A percentile compares a stretch with the other conserved stretches of the same genome.
Evolutionary conservation across 2,888 invertebrate genomes (phyloP).

Genomic region (Lymantria monacha): DNA sequence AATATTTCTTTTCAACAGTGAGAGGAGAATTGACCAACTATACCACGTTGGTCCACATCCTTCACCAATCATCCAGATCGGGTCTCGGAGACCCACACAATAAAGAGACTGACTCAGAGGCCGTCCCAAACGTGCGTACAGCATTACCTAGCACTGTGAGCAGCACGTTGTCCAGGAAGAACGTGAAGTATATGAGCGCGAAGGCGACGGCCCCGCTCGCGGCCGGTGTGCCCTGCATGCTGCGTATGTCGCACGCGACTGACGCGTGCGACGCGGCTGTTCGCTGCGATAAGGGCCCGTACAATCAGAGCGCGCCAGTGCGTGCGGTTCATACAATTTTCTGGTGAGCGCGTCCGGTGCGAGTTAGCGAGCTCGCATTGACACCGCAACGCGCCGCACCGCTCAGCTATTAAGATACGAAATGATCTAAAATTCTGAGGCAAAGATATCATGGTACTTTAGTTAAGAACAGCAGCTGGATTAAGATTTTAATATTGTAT

Average conservation of each 20-base stretch:
- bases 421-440: too few relatives aligned
- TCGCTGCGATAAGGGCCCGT: conserved; percentile 44
- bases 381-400: conserved; percentile 3
- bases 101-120: too few relatives aligned
- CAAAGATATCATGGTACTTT: too few relatives aligned
- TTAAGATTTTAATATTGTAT: too few relatives aligned
- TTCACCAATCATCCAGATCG: too few relatives aligned
- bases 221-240: conserved; percentile 33
- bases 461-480: too few relatives aligned
- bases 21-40: too few relatives aligned
- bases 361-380: background rate
- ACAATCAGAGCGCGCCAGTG: conserved; percentile 55
- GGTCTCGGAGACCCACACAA: too few relatives aligned
- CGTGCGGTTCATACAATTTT: conserved; percentile 58
- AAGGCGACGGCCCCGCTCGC: conserved; percentile 48
- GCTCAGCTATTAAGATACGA: too few relatives aligned
- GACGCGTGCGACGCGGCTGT: background rate
- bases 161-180: conserved; percentile 92
- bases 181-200: conserved; percentile 85
- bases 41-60: too few relatives aligned
- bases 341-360: conserved; percentile 31
- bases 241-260: conserved; percentile 2
- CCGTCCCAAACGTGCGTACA: background rate
- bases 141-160: conserved; percentile 92
- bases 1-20: too few relatives aligned